These are phyloP conservation scores for Tragelaphus strepsiceros DNA, from an alignment of 2,113 vertebrate species.

Conservation along the genomic window DNA sequence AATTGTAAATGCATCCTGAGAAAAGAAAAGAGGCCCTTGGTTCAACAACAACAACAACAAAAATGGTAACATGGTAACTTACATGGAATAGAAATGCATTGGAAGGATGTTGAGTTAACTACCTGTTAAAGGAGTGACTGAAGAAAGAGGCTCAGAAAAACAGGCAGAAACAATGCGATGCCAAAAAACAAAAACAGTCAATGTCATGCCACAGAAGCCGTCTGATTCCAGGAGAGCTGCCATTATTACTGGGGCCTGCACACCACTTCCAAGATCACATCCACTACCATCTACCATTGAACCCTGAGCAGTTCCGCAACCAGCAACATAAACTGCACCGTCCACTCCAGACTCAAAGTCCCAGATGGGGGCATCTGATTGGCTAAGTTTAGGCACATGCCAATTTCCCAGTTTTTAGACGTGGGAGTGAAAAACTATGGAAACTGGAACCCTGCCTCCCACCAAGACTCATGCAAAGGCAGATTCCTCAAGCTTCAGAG, in stretches of 20 bases:
- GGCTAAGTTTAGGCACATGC: not conserved
- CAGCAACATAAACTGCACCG: not conserved
- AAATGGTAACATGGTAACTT: not conserved
- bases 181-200: not conserved
- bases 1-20: not conserved
- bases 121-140: not conserved
- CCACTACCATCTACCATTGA: not conserved
- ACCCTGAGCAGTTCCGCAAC: not conserved
- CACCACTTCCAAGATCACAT: not conserved
- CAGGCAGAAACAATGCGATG: not conserved
- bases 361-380: not conserved
- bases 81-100: not conserved
- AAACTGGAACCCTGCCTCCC: not conserved
- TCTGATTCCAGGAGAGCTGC: not conserved
- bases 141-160: not conserved
- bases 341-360: not conserved
- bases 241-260: accelerated
- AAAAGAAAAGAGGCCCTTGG: not conserved
- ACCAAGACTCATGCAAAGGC: not conserved
- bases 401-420: not conserved
- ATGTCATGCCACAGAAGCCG: not conserved
- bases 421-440: not conserved
- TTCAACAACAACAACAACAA: not conserved
- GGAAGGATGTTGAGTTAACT: not conserved
- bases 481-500: not conserved